Evolutionary conservation across 2,888 invertebrate species (phyloP).

Genomic region (Rhingia campestris): DNA sequence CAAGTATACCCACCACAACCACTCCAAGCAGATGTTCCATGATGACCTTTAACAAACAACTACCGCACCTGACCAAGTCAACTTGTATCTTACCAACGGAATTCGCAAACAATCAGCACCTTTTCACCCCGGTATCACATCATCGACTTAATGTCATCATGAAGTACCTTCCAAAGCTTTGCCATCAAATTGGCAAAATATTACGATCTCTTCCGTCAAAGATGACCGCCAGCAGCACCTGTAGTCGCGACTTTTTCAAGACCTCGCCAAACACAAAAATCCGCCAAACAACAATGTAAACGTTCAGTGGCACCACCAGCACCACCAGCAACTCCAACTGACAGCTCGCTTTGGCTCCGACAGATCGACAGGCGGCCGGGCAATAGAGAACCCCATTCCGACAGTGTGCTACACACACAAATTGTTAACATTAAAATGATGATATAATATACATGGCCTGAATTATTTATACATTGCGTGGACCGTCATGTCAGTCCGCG

Average conservation of each 20-base stretch:
- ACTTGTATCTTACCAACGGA: slow-evolving; percentile 1
- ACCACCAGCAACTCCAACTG: slow-evolving; percentile 11
- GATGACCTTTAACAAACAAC: slow-evolving; percentile 51
- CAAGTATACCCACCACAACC: slow-evolving; percentile 4
- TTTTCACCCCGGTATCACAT: slow-evolving; percentile 71
- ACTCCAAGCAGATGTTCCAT: slow-evolving; percentile 29
- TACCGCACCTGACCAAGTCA: slow-evolving; percentile 30
- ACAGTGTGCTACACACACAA: slow-evolving; percentile 64
- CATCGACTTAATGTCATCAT: slow-evolving; percentile 65
- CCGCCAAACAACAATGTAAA: slow-evolving; percentile 21
- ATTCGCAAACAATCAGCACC: slow-evolving; percentile 67
- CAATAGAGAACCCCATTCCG: slow-evolving; percentile 51
- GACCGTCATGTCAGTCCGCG: background rate
- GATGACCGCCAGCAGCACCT: slow-evolving; percentile 33
- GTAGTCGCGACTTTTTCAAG: slow-evolving; percentile 1
- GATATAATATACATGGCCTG: slow-evolving; percentile 72
- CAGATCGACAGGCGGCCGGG: slow-evolving; percentile 47
- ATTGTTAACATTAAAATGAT: slow-evolving; percentile 74
- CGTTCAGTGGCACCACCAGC: slow-evolving; percentile 34
- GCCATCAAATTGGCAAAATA: slow-evolving; percentile 53
- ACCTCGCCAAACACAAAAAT: slow-evolving; percentile 1
- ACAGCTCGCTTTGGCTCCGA: slow-evolving; percentile 32
- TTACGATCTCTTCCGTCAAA: slow-evolving; percentile 50
- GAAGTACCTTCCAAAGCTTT: slow-evolving; percentile 20
- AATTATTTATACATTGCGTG: slow-evolving; percentile 70